Evolutionary conservation across 2,888 invertebrate genomes (phyloP).

Genomic region (Cyclophora punctaria): DNA sequence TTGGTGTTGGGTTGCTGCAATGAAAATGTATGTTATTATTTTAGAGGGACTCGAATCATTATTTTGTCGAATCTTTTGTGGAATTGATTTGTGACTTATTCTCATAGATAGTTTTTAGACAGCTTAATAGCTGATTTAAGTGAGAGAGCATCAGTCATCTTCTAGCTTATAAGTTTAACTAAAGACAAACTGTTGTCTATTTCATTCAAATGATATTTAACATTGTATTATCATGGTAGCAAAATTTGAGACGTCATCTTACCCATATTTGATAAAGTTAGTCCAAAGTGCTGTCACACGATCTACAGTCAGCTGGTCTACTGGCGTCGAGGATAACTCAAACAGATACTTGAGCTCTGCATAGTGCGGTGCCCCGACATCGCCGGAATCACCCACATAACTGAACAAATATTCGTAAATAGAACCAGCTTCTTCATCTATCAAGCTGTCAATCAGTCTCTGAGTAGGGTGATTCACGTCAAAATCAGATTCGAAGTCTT

Average conservation of each 20-base stretch:
- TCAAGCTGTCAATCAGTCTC: constrained; percentile 40
- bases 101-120: too few species aligned
- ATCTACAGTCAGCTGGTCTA: constrained; percentile 40
- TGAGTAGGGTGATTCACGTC: constrained; percentile 50
- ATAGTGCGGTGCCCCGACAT: constrained; percentile 38
- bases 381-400: constrained; percentile 36
- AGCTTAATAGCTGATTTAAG: too few species aligned
- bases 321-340: constrained; percentile 26
- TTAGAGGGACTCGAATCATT: too few species aligned
- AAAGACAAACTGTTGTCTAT: too few species aligned
- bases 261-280: constrained; percentile 65
- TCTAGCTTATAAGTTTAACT: too few species aligned
- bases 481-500: constrained; percentile 56
- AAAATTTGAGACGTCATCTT: constrained; percentile 12
- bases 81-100: not conserved
- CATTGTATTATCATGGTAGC: too few species aligned
- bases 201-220: too few species aligned
- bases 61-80: not conserved
- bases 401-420: constrained; percentile 54
- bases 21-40: too few species aligned
- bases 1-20: constrained; percentile 56
- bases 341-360: constrained; percentile 56
- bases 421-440: constrained; percentile 46
- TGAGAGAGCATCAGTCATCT: too few species aligned
- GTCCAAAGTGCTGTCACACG: constrained; percentile 53